A percentile compares a stretch with the other conserved stretches of the same genome.
These are phyloP conservation scores for Ochotona princeps DNA, from an alignment of 2,113 vertebrate species.

Conservation along the genomic window DNA sequence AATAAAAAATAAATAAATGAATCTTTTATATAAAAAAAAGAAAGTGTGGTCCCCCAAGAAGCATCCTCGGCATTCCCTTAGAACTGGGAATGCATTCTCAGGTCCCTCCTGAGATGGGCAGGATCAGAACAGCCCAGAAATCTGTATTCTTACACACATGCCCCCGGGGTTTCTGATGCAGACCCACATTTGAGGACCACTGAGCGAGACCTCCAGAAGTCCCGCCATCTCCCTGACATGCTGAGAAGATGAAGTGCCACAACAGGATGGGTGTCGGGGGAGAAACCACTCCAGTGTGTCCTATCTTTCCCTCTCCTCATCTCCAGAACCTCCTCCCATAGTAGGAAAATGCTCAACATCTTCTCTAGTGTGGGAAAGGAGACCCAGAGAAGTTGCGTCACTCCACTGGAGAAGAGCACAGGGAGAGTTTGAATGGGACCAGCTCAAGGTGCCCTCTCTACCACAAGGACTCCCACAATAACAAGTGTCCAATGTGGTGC, in stretches of 20 bases:
- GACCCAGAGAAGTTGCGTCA: neutral
- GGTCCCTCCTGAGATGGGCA: no score
- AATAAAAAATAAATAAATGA: no score
- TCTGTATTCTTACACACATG: neutral
- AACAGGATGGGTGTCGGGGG: neutral
- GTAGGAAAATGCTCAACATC: neutral
- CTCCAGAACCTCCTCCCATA: neutral
- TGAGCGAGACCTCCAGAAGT: neutral
- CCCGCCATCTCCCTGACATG: neutral
- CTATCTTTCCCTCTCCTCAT: neutral
- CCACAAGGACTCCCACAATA: neutral
- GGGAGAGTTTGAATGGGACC: neutral
- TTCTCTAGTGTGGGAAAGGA: neutral
- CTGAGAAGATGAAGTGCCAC: neutral
- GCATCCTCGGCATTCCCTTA: no score
- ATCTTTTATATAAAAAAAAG: no score
- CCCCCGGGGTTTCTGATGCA: neutral
- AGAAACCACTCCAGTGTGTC: neutral
- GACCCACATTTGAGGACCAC: neutral
- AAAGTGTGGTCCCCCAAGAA: no score
- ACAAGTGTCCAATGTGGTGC: neutral
- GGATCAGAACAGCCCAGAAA: neutral
- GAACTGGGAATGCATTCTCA: no score
- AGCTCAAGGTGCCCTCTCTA: fast-evolving
- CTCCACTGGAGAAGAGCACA: neutral